Conservation (phyloP, 2,888 invertebrate genomes). For the Pandemis corylana region DNA sequence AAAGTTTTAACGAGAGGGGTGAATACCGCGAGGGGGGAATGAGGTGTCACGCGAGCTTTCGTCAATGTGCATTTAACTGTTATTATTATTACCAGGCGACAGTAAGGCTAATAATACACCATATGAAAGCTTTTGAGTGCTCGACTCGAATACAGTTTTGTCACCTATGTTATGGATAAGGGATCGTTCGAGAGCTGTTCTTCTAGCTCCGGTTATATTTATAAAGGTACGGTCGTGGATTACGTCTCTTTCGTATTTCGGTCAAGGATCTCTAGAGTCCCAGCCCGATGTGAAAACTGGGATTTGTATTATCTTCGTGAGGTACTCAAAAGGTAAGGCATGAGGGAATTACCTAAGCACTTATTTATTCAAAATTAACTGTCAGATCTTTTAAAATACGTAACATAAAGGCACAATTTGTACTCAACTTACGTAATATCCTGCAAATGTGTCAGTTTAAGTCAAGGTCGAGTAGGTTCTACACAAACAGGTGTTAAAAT, state of each 20-base stretch:
- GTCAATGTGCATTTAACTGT: conserved; percentile 70
- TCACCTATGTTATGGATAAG: conserved; percentile 34
- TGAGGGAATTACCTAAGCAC: not conserved
- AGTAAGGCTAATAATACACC: conserved; percentile 51
- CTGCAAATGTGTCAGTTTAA: too few species aligned
- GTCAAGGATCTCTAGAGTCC: conserved; percentile 23
- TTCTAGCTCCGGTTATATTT: conserved; percentile 34
- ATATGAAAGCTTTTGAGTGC: conserved; percentile 40
- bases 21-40: conserved; percentile 54
- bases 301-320: not conserved
- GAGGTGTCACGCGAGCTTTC: conserved; percentile 70
- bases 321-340: not conserved
- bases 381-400: not conserved
- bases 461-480: conserved; percentile 24
- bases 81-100: conserved; percentile 56
- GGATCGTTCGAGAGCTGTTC: conserved; percentile 19
- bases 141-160: conserved; percentile 9
- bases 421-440: not conserved
- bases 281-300: conserved; percentile 9
- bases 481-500: conserved; percentile 27
- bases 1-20: conserved; percentile 79
- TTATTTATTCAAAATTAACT: not conserved
- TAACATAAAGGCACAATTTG: not conserved
- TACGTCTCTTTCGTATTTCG: conserved; percentile 26
- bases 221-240: conserved; percentile 31